These are phyloP conservation scores for Eolophus roseicapilla DNA, from an alignment of 2,113 vertebrate genomes.

Conservation along the genomic window DNA sequence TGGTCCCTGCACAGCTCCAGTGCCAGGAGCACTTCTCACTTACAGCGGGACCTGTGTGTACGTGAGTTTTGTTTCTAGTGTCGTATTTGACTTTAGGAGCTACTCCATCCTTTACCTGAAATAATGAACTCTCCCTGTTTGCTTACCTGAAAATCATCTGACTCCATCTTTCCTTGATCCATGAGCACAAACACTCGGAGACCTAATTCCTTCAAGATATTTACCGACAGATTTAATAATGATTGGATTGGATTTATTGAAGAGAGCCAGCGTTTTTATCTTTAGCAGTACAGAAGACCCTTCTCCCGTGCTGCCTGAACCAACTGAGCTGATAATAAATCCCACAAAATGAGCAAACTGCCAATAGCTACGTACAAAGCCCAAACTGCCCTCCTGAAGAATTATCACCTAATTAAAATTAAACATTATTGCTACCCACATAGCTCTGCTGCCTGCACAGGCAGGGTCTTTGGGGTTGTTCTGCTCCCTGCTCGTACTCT, in stretches of 20 bases:
- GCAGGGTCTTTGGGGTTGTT: neutral
- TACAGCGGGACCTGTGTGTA: neutral
- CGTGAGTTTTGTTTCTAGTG: fast-evolving
- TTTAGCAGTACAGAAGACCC: neutral
- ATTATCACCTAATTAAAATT: constrained; percentile 13
- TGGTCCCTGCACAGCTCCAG: neutral
- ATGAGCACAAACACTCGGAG: neutral
- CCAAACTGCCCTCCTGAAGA: neutral
- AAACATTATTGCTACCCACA: neutral
- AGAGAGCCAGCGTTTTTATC: neutral
- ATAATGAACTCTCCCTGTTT: neutral
- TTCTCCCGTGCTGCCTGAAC: neutral
- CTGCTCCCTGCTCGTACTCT: neutral
- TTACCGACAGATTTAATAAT: constrained; percentile 50
- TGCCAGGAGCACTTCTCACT: neutral
- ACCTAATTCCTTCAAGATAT: constrained; percentile 31
- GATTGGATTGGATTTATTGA: constrained; percentile 52
- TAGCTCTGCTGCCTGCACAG: neutral
- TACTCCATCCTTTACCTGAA: neutral
- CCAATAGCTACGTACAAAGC: neutral
- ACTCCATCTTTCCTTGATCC: neutral
- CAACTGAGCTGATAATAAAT: neutral
- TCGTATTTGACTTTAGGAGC: neutral
- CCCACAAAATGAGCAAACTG: neutral
- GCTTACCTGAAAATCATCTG: neutral